Base-by-base conservation (phyloP, 2,797 vertebrate species). In the Siniperca obscura region DNA sequence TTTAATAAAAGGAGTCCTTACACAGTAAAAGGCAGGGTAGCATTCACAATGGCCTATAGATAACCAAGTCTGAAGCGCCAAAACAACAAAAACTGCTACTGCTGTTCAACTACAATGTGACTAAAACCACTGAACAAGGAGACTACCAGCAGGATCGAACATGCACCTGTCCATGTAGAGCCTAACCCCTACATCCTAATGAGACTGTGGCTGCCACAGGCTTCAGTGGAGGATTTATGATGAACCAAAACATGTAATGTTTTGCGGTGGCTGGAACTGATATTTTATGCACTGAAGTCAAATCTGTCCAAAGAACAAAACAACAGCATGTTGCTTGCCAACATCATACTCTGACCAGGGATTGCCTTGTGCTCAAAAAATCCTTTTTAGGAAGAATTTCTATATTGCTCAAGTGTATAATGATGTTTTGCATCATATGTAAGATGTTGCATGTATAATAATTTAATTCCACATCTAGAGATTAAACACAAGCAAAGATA, bases 281-380 rank as follows among this genome's bases (percentile, higher is more conserved):
- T 59, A 80, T 30, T 67, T 60, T 36, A 74, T 50, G 42, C 38
- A 40, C 22, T 56, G 16, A 66, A 48, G 34, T 17, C 2, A 60
- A 74, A 74, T 68, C 36, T 68, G 78, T 40, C n/a, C 53, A 21
- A 48, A 38, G 30, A 50, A 53, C 25, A 67, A 34, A 9, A 65
- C 30, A 55, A 44, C 2, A 62, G 44, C n/a, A 36, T 19, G 50
- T 25, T 61, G 14, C 56, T 75, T 7, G 8, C n/a, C 19, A 34
- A n/a, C 56, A 77, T 69, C 22, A 6, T 12, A 30, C 17, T 57
- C 46, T 21, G 13, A 57, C 25, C 4, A 40, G 25, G 17, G 59
- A 70, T 3, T 69, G 21, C 21, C 19, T 9, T n/a, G n/a, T 27
- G 42, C 36, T 62, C 59, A 38, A 5, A n/a, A 40, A 61, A 61